Conservation (phyloP, 2,113 vertebrate species). For the Notarius quadriscutis region DNA sequence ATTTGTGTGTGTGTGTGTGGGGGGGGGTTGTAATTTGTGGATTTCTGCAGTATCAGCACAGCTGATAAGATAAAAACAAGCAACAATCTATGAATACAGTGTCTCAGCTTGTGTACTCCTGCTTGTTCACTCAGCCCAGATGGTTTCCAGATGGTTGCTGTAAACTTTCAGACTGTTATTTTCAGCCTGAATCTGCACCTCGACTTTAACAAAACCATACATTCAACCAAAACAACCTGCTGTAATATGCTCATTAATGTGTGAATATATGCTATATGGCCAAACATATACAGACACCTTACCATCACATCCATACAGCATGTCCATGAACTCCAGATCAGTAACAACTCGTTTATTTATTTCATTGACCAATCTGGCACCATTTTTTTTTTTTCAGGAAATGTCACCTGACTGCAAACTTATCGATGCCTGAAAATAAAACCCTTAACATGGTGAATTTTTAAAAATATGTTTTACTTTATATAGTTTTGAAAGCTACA, state of each 20-base stretch:
- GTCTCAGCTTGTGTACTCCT: neutral
- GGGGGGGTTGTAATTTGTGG: constrained; percentile 6
- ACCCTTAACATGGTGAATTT: too few relatives aligned
- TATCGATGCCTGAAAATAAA: too few relatives aligned
- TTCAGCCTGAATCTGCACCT: neutral
- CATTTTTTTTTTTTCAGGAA: too few relatives aligned
- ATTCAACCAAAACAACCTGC: neutral
- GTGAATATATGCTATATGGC: too few relatives aligned
- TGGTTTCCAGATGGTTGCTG: neutral
- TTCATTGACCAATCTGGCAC: too few relatives aligned
- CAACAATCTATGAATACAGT: neutral
- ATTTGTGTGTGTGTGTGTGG: constrained; percentile 43
- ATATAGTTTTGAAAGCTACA: too few relatives aligned
- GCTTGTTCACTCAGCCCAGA: neutral
- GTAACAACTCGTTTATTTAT: too few relatives aligned
- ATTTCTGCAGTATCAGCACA: neutral
- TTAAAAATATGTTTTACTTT: too few relatives aligned
- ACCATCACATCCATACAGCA: too few relatives aligned
- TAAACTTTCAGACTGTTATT: neutral
- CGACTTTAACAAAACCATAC: neutral
- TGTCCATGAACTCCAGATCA: too few relatives aligned
- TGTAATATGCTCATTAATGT: neutral
- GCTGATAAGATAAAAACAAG: constrained; percentile 27
- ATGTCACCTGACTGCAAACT: too few relatives aligned
- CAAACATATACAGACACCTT: too few relatives aligned